Evolutionary conservation across 2,888 invertebrate species (phyloP).

Genomic region (Orthonychiurus folsomi): DNA sequence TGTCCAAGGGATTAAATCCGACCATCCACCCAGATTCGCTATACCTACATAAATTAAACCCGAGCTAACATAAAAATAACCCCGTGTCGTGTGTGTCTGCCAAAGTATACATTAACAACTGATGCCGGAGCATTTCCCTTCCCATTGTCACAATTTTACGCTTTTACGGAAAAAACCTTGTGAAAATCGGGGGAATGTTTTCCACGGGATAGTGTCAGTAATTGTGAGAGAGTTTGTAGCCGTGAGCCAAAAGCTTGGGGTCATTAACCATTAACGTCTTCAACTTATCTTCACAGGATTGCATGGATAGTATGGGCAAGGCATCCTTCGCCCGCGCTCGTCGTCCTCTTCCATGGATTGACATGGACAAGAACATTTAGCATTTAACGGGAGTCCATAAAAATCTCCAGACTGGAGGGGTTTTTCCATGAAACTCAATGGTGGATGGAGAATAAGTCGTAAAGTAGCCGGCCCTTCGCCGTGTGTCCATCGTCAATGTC

Average conservation of each 20-base stretch:
- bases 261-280: conserved; percentile 1
- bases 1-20: background rate
- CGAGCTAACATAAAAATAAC: background rate
- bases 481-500: background rate
- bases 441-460: background rate
- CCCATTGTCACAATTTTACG: background rate
- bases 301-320: no score
- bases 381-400: conserved; percentile 1
- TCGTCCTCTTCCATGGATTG: background rate
- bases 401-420: background rate
- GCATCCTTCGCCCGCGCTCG: background rate
- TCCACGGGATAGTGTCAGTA: background rate
- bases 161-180: background rate
- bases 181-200: background rate
- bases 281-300: background rate
- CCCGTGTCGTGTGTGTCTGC: no score
- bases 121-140: background rate
- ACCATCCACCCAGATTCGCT: background rate
- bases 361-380: background rate
- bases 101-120: background rate
- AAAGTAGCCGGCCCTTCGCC: background rate
- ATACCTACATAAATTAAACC: background rate
- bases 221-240: background rate
- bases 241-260: no score
- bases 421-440: background rate